A percentile compares a stretch with the other conserved stretches of the same genome.
These are phyloP conservation scores for Aplysina aerophoba DNA, from an alignment of 37 sponge, comb jelly and placozoan species.

Conservation along the genomic window DNA sequence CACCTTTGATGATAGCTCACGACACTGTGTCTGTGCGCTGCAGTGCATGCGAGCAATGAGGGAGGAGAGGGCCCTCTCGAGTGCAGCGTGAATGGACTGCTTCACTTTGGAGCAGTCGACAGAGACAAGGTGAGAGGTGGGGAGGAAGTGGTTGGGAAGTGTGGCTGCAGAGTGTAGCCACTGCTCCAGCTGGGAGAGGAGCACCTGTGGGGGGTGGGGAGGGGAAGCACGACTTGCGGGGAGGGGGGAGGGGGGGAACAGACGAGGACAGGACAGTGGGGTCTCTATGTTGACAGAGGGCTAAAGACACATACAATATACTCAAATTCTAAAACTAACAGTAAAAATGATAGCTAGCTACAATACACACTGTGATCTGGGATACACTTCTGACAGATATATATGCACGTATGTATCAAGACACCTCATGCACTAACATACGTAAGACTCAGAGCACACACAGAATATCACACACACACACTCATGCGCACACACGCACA, in stretches of 20 bases:
- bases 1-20: background rate
- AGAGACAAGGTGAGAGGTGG: background rate
- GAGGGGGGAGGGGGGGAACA: too few relatives aligned
- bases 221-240: too few relatives aligned
- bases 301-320: too few relatives aligned
- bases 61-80: background rate
- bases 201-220: background rate
- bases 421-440: background rate
- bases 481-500: too few relatives aligned
- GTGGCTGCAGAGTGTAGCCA: background rate
- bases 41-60: background rate
- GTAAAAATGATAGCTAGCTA: too few relatives aligned
- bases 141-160: background rate
- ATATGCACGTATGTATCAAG: background rate
- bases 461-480: background rate
- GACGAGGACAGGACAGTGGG: too few relatives aligned
- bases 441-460: background rate
- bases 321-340: too few relatives aligned
- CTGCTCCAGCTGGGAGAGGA: constrained; percentile 10
- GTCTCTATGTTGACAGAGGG: too few relatives aligned
- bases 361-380: too few relatives aligned
- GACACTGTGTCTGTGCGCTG: background rate
- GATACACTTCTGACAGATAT: too few relatives aligned
- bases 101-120: background rate
- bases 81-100: background rate